Percentiles rank a stretch among this genome's conserved stretches.
Conservation (phyloP, 2,888 invertebrate genomes). For the Trissolcus brochymenae region DNA sequence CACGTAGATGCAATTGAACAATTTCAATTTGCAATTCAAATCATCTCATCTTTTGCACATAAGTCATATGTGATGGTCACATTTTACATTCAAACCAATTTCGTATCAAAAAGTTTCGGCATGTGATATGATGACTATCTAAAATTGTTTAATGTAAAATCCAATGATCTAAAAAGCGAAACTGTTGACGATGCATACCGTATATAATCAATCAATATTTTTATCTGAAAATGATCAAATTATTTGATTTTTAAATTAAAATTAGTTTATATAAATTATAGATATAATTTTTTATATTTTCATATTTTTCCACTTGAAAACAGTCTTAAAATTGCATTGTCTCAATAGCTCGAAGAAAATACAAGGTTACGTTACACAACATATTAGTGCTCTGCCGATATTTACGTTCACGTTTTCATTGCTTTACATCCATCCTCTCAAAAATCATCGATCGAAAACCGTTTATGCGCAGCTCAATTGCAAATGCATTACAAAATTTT, state of each 20-base stretch:
- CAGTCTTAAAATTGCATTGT: constrained; percentile 9
- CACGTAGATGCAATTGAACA: constrained; percentile 21
- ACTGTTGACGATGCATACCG: neutral
- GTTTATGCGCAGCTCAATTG: constrained; percentile 17
- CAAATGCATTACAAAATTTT: constrained; percentile 33
- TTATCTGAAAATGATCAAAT: too few relatives aligned
- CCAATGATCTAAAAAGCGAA: constrained; percentile 9
- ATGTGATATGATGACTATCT: too few relatives aligned
- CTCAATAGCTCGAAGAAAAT: constrained; percentile 6
- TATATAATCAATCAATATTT: neutral
- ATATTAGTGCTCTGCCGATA: constrained; percentile 5
- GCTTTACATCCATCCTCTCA: neutral
- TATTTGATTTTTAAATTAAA: too few relatives aligned
- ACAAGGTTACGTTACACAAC: constrained; percentile 30
- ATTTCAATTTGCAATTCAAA: constrained; percentile 38
- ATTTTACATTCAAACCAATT: constrained; percentile 42
- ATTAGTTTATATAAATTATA: too few relatives aligned
- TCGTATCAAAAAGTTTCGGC: constrained; percentile 28
- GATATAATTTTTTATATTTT: neutral
- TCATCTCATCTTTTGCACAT: constrained; percentile 30
- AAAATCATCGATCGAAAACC: constrained; percentile 7
- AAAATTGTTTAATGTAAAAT: constrained; percentile 21
- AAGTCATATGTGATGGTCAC: constrained; percentile 31
- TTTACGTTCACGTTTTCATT: neutral
- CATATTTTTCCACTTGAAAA: neutral